These are phyloP conservation scores for Candidula unifasciata DNA, from an alignment of 2,888 invertebrate genomes.

Conservation along the genomic window DNA sequence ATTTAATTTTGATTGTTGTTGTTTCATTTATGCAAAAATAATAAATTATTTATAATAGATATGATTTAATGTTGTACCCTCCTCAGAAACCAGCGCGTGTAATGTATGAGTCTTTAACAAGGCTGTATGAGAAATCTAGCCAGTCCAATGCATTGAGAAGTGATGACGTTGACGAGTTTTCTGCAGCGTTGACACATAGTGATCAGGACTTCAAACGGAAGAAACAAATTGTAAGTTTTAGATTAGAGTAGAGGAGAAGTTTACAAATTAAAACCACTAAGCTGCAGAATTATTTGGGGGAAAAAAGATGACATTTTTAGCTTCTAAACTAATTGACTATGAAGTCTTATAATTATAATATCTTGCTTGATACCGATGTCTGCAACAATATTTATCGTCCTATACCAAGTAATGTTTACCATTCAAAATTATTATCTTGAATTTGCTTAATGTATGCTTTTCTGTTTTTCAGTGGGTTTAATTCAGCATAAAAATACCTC, in stretches of 20 bases:
- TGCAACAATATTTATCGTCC: too few relatives aligned
- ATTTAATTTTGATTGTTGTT: too few relatives aligned
- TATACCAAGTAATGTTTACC: too few relatives aligned
- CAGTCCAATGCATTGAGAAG: conserved; percentile 56
- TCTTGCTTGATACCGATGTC: too few relatives aligned
- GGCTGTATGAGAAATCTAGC: conserved; percentile 83
- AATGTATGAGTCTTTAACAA: conserved; percentile 87
- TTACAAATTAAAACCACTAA: too few relatives aligned
- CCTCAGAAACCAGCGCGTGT: conserved; percentile 87
- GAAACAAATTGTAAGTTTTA: conserved; percentile 84
- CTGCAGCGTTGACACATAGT: conserved; percentile 81
- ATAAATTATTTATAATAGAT: neutral
- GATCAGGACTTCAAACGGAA: conserved; percentile 89
- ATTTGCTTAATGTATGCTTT: too few relatives aligned
- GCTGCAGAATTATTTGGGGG: neutral
- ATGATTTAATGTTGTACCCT: neutral
- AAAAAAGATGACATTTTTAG: neutral
- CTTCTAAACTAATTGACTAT: neutral
- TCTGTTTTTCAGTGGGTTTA: too few relatives aligned
- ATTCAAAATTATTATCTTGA: too few relatives aligned
- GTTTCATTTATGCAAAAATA: neutral
- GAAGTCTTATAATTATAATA: too few relatives aligned
- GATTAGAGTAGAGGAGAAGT: neutral
- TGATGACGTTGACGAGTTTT: conserved; percentile 64
- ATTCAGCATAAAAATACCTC: too few relatives aligned